Evolutionary conservation across 2,888 invertebrate genomes (phyloP).

Genomic region (Auanema sp.): DNA sequence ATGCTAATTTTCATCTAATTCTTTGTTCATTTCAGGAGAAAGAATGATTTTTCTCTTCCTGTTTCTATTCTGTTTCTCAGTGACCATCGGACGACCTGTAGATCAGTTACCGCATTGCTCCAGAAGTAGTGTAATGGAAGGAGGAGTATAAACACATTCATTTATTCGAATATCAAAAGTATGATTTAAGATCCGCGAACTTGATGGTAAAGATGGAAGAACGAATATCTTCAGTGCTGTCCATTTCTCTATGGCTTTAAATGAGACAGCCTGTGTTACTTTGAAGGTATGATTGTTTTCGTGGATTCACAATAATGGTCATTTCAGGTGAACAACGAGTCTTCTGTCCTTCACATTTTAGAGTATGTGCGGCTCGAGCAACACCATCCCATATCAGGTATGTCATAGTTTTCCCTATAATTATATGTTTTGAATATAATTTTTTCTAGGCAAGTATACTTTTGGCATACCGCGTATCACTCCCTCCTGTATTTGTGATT

Average conservation of each 20-base stretch:
- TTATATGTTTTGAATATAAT: background rate
- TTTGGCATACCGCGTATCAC: conserved; percentile 28
- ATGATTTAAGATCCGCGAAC: conserved; percentile 13
- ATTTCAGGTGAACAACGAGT: conserved; percentile 16
- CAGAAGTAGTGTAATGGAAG: conserved; percentile 18
- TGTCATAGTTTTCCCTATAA: background rate
- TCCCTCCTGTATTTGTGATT: conserved; percentile 38
- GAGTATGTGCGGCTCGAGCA: conserved; percentile 48
- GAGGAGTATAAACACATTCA: conserved; percentile 9
- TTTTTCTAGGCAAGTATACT: conserved; percentile 22
- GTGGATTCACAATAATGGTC: background rate
- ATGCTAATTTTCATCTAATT: too few species aligned
- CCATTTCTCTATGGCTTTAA: conserved; percentile 37
- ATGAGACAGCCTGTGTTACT: conserved; percentile 46
- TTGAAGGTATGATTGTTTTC: conserved; percentile 6
- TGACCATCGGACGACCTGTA: conserved; percentile 2
- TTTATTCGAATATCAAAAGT: background rate
- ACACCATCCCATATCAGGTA: conserved; percentile 46
- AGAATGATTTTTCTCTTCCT: conserved; percentile 2
- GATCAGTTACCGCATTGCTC: conserved; percentile 21
- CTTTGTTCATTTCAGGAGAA: too few species aligned
- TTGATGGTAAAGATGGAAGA: background rate
- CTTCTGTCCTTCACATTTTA: conserved; percentile 32
- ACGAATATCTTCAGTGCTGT: conserved; percentile 17
- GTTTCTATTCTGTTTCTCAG: background rate